Conservation (phyloP, 1,140 invertebrate species). For the Campoletis sonorensis region DNA sequence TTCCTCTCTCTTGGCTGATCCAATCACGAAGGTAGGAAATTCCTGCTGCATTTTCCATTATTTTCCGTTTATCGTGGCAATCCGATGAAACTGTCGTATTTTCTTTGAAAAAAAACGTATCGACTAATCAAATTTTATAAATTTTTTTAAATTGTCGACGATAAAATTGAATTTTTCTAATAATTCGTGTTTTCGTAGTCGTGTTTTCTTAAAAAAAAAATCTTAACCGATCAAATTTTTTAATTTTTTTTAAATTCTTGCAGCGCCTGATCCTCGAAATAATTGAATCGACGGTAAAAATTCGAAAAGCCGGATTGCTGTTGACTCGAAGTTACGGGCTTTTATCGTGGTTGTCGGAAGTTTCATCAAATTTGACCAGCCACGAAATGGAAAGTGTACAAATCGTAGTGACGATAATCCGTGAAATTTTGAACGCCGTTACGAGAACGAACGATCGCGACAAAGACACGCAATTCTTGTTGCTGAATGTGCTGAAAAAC, state of each 20-base stretch:
- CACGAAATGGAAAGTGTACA: constrained; percentile 51
- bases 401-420: constrained; percentile 54
- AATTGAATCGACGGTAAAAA: constrained; percentile 78
- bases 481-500: constrained; percentile 49
- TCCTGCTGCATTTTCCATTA: not conserved
- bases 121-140: too few relatives aligned
- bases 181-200: too few relatives aligned
- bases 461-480: constrained; percentile 39
- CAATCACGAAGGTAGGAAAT: constrained; percentile 77
- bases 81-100: too few relatives aligned
- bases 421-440: constrained; percentile 47
- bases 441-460: constrained; percentile 39
- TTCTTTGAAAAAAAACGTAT: too few relatives aligned
- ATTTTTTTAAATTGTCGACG: too few relatives aligned
- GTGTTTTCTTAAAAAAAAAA: too few relatives aligned
- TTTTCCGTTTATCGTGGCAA: too few relatives aligned
- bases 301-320: constrained; percentile 79
- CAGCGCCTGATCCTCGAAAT: constrained; percentile 79
- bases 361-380: constrained; percentile 39
- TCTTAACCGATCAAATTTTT: too few relatives aligned
- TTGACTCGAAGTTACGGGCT: constrained; percentile 81
- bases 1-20: constrained; percentile 67
- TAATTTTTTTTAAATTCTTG: constrained; percentile 53
- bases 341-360: constrained; percentile 78
- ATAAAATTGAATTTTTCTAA: too few relatives aligned